These are phyloP conservation scores for Pelosia muscerda DNA, from an alignment of 2,888 invertebrate genomes.

Conservation along the genomic window DNA sequence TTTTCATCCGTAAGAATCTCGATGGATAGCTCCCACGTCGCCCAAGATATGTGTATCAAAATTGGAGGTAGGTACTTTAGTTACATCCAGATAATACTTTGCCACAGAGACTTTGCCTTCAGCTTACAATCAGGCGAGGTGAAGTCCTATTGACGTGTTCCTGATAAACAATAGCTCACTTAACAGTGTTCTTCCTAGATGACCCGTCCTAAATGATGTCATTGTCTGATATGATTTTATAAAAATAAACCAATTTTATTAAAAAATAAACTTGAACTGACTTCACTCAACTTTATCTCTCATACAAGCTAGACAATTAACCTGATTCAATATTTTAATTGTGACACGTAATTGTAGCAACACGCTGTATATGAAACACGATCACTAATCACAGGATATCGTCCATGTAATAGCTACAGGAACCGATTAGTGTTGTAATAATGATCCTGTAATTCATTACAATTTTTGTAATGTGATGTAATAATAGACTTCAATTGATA, in stretches of 20 bases:
- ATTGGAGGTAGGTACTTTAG: too few relatives aligned
- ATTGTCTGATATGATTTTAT: too few relatives aligned
- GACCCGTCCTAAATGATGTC: too few relatives aligned
- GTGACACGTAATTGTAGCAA: constrained; percentile 16
- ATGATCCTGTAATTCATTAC: constrained; percentile 59
- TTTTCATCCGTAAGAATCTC: background rate
- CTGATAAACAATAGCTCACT: background rate
- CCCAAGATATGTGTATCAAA: background rate
- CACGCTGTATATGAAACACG: constrained; percentile 46
- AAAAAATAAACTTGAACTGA: too few relatives aligned
- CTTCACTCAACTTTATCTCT: background rate
- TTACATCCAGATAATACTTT: too few relatives aligned
- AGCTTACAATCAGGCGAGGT: too few relatives aligned
- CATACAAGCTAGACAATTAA: background rate
- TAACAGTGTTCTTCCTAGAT: too few relatives aligned
- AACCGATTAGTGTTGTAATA: constrained; percentile 52
- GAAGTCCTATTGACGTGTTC: too few relatives aligned
- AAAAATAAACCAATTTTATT: background rate
- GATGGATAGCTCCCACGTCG: background rate
- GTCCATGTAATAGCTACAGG: constrained; percentile 41
- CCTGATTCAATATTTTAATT: background rate
- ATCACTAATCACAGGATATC: constrained; percentile 42
- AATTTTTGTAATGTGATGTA: constrained; percentile 22
- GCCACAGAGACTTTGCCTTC: too few relatives aligned
- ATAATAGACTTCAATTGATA: constrained; percentile 13